A percentile compares a stretch with the other conserved stretches of the same genome.
phyloP scores from a whole-genome alignment of 2,797 vertebrate genomes.

The Coilia nasus region DNA sequence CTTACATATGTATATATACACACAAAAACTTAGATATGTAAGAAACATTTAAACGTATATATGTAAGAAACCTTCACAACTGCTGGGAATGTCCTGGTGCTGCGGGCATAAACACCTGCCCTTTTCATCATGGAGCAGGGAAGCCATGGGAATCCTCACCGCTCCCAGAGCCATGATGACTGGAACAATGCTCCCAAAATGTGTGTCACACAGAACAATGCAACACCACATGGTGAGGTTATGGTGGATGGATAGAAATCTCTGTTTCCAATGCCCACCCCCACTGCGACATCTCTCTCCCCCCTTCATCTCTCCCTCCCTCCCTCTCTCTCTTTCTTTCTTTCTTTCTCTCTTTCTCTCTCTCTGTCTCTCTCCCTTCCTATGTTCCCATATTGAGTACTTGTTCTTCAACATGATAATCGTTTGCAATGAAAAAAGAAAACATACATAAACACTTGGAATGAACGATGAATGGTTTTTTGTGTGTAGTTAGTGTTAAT shows the following conservation, averaged over 20 bases:
- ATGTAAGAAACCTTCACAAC: constrained; percentile 29
- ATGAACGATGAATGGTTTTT: background rate
- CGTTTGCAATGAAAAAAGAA: background rate
- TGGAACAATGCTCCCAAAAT: constrained; percentile 47
- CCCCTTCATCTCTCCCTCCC: constrained; percentile 42
- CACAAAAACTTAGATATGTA: too few relatives aligned
- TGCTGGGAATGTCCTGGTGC: constrained; percentile 43
- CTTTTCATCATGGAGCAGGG: constrained; percentile 45
- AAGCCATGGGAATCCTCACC: constrained; percentile 51
- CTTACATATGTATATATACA: background rate
- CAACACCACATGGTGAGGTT: constrained; percentile 48
- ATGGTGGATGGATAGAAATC: constrained; percentile 48
- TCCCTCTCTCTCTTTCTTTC: constrained; percentile 20
- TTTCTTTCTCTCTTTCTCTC: background rate
- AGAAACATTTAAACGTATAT: too few relatives aligned
- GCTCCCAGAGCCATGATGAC: constrained; percentile 46
- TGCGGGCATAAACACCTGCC: constrained; percentile 57
- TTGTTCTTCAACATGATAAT: background rate
- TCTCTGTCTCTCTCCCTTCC: constrained; percentile 17
- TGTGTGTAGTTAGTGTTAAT: background rate
- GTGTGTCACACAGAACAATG: constrained; percentile 53
- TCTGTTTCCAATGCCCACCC: constrained; percentile 45
- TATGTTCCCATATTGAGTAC: constrained; percentile 22
- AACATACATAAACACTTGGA: background rate
- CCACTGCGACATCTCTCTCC: constrained; percentile 24